phyloP scores from a whole-genome alignment of 2,888 invertebrate species.

The Cheilosia urbana region DNA sequence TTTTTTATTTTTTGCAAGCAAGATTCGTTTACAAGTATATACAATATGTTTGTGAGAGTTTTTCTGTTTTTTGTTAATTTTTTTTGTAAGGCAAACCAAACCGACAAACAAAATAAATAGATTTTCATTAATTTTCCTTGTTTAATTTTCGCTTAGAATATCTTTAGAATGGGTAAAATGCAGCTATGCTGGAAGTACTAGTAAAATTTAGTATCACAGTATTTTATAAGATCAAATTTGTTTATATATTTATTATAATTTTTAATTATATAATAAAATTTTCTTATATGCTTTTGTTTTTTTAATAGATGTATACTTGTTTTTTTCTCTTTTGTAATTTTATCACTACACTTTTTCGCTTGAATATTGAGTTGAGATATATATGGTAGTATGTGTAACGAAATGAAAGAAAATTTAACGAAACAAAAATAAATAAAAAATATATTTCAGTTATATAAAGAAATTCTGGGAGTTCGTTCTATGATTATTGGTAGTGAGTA shows the following conservation, averaged over 20 bases:
- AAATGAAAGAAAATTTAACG: conserved; percentile 28
- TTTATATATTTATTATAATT: conserved; percentile 70
- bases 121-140: conserved; percentile 32
- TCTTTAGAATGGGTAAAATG: conserved; percentile 84
- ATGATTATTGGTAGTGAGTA: no score
- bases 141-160: conserved; percentile 80
- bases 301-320: conserved; percentile 73
- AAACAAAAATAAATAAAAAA: neutral
- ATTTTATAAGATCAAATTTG: conserved; percentile 83
- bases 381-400: conserved; percentile 14
- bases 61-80: conserved; percentile 6
- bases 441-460: no score
- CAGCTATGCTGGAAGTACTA: conserved; percentile 84
- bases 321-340: conserved; percentile 57
- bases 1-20: conserved; percentile 43
- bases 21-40: conserved; percentile 54
- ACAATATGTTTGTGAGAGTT: conserved; percentile 40
- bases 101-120: conserved; percentile 60
- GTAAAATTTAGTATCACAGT: conserved; percentile 84
- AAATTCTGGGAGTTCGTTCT: no score
- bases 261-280: conserved; percentile 70
- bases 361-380: conserved; percentile 35
- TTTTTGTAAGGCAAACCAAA: conserved; percentile 65
- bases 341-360: conserved; percentile 65
- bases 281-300: conserved; percentile 67